Evolutionary conservation across 2,888 invertebrate species (phyloP), one percentile per base, ranked within the genome.

Genomic region (Linyphia triangularis): DNA sequence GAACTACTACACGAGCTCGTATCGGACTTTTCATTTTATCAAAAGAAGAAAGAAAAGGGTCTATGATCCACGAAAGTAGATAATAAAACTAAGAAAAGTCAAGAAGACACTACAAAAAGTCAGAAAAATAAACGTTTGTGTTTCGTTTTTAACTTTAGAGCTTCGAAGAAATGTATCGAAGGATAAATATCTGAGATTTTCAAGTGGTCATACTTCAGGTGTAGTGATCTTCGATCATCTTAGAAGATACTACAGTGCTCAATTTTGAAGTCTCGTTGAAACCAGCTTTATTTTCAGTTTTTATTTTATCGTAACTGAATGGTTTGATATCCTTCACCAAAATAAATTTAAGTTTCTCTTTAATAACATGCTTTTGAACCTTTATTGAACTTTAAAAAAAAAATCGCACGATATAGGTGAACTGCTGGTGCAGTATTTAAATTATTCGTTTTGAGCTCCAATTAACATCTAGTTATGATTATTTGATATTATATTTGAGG

Each of bases 11-110:
- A 70, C 69, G 59, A 59, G 59, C 81, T 51, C 30, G 61, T 82
- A 82, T 82, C 63, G 82, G 82, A 82, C 72, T 82, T 82, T 82
- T 82, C 72, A 82, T 72, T 82, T 72, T 70, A 82, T 82, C 82
- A 82, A 82, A 82, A 82, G 69, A 67, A 79, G 81, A 67, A 79
- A 79, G 70, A 81, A 57, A 9, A 28, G 59, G 37, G n/a, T 70
- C 57, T 33, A 40, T 72, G 82, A 82, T 72, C 61, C 72, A 63
- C 37, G 70, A 37, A 82, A 82, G 82, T 72, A 72, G 82, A 82
- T 72, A 72, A 73, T 51, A 63, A 82, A 82, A 72, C 37, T 72
- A 63, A 72, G 40, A 65, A 82, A 72, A n/a, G 24, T 30, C 77
- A 69, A 57, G 37, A 13, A 79, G 40, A 19, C 33, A 19, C 40